phyloP scores from a whole-genome alignment of 2,797 vertebrate species.

The Sebastes itinus region DNA sequence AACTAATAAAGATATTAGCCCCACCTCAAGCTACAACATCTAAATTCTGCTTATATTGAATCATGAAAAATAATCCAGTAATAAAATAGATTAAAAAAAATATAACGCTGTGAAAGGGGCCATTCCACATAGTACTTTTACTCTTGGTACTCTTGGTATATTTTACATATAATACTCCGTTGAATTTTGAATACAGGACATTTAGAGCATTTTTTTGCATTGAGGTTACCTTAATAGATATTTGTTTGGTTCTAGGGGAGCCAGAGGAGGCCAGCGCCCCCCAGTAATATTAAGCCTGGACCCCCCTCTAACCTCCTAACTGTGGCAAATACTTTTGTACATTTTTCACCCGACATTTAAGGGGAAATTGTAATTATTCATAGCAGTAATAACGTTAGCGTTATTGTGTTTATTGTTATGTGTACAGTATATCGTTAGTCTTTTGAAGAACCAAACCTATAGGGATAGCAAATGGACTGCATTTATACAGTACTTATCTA shows the following conservation, averaged over 20 bases:
- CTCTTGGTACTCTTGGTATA: background rate
- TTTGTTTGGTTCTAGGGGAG: background rate
- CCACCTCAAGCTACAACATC: background rate
- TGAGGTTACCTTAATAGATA: background rate
- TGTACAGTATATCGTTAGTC: no score
- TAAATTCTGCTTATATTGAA: background rate
- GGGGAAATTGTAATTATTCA: no score
- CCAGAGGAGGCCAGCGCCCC: no score
- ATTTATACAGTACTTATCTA: background rate
- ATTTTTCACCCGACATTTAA: no score
- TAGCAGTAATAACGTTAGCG: no score
- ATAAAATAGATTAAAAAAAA: background rate
- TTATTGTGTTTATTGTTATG: no score
- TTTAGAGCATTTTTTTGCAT: background rate
- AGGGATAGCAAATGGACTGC: no score
- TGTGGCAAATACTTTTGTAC: no score
- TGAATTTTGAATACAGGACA: background rate
- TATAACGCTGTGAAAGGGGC: background rate
- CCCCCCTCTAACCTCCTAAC: rapidly evolving
- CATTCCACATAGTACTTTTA: background rate
- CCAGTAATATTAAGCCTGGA: no score
- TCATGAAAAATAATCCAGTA: background rate
- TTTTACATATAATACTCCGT: background rate
- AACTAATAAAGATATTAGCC: background rate
- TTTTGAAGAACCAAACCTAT: no score